These are phyloP conservation scores for Homarus americanus DNA, from an alignment of 1,140 invertebrate genomes.

Conservation along the genomic window DNA sequence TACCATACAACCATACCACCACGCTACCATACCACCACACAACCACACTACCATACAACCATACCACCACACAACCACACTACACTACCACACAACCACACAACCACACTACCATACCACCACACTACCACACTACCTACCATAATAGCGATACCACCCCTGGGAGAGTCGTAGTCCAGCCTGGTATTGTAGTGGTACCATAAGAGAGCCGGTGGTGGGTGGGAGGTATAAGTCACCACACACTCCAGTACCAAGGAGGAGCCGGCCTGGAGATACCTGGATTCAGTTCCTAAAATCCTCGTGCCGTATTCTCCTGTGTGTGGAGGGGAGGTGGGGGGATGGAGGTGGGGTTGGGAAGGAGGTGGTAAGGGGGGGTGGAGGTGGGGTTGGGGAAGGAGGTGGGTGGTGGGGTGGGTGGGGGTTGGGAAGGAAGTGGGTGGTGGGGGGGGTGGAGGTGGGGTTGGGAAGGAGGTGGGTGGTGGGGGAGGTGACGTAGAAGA, in stretches of 20 bases:
- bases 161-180: conserved; percentile 42
- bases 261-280: conserved; percentile 69
- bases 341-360: neutral
- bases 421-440: neutral
- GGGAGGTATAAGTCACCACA: conserved; percentile 59
- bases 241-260: conserved; percentile 67
- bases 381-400: neutral
- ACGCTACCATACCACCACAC: too few relatives aligned
- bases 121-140: too few relatives aligned
- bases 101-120: too few relatives aligned
- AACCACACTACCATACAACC: too few relatives aligned
- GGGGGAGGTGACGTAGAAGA: neutral
- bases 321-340: neutral
- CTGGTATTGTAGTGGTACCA: conserved; percentile 59
- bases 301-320: conserved; percentile 44
- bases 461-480: neutral
- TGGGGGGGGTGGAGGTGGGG: neutral
- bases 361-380: too few relatives aligned
- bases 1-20: too few relatives aligned
- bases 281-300: conserved; percentile 32
- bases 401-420: too few relatives aligned
- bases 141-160: conserved; percentile 42
- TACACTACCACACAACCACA: too few relatives aligned
- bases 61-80: too few relatives aligned
- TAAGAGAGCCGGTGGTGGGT: conserved; percentile 52